A percentile compares a stretch with the other conserved stretches of the same genome.
Evolutionary conservation across 1,140 invertebrate species (phyloP).

Genomic region (Drosophila malerkotliana): DNA sequence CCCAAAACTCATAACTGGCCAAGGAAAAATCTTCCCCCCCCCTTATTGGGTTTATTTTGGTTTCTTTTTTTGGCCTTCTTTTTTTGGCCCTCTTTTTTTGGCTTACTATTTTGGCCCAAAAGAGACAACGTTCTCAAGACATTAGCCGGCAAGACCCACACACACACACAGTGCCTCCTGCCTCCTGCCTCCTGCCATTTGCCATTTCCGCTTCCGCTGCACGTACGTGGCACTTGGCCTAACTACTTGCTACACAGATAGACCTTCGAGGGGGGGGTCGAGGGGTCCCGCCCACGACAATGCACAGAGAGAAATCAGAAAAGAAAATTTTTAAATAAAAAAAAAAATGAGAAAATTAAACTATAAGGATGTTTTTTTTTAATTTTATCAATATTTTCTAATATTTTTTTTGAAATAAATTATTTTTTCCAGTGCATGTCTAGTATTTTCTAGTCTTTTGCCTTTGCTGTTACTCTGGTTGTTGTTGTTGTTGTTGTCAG

Average conservation of each 20-base stretch:
- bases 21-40: slow-evolving; percentile 10
- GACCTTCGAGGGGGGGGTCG: background rate
- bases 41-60: slow-evolving; percentile 3
- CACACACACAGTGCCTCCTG: slow-evolving; percentile 12
- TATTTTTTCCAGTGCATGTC: slow-evolving; percentile 6
- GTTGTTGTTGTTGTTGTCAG: slow-evolving; percentile 60
- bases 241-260: slow-evolving; percentile 61
- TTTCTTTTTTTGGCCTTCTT: background rate
- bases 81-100: background rate
- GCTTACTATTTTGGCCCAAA: background rate
- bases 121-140: slow-evolving; percentile 39
- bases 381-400: too few relatives aligned
- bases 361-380: too few relatives aligned
- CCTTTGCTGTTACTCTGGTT: slow-evolving; percentile 7
- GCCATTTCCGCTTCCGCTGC: slow-evolving; percentile 74
- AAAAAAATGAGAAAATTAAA: too few relatives aligned
- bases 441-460: slow-evolving; percentile 2
- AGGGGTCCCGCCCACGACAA: slow-evolving; percentile 20
- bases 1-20: slow-evolving; percentile 22
- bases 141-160: slow-evolving; percentile 18
- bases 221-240: slow-evolving; percentile 67
- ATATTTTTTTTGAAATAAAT: too few relatives aligned
- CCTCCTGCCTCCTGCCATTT: slow-evolving; percentile 39
- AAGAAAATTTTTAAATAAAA: background rate
- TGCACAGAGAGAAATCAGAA: background rate